These are phyloP conservation scores for Crypturellus tataupa DNA, from an alignment of 2,797 vertebrate genomes.

Conservation along the genomic window DNA sequence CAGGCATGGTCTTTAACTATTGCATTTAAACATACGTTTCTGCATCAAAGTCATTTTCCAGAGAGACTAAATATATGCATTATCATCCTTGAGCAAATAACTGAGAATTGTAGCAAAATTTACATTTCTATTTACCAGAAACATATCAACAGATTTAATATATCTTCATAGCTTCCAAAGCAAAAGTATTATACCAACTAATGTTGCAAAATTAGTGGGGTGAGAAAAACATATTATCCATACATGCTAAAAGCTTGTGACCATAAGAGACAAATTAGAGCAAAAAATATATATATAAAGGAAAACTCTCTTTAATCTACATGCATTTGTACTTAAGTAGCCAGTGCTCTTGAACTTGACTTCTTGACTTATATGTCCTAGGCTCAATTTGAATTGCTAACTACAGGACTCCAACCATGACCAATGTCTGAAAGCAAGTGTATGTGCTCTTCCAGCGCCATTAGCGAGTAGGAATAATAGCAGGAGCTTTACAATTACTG, in stretches of 20 bases:
- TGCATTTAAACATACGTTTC: not conserved
- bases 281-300: not conserved
- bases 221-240: not conserved
- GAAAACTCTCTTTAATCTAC: not conserved
- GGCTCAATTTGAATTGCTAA: not conserved
- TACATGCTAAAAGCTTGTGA: not conserved
- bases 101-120: not conserved
- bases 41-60: not conserved
- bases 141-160: not conserved
- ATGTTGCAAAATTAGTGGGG: not conserved
- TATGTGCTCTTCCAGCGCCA: rapidly evolving
- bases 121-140: not conserved
- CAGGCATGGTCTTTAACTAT: not conserved
- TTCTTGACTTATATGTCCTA: not conserved
- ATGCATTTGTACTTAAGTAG: not conserved
- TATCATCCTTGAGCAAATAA: not conserved
- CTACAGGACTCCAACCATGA: not conserved
- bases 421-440: not conserved
- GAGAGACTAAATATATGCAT: not conserved
- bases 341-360: not conserved
- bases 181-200: not conserved
- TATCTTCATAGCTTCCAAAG: not conserved
- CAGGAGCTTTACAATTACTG: not conserved
- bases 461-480: not conserved
- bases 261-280: not conserved